Base-by-base conservation (phyloP, 2,113 vertebrate species). In the Aleadryas rufinucha region DNA sequence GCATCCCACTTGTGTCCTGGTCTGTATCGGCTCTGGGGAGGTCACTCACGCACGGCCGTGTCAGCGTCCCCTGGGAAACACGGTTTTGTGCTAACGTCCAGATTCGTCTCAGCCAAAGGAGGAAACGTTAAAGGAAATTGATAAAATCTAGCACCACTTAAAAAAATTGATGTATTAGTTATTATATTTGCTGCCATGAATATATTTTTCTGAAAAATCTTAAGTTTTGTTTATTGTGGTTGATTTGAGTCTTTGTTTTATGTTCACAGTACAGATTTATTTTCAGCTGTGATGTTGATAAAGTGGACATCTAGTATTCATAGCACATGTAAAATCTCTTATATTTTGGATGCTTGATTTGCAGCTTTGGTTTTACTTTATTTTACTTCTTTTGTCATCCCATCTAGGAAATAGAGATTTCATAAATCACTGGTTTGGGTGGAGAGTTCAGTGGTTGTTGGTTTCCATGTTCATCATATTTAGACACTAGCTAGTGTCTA, bases 41-140 rank as follows among this genome's bases (percentile, higher is more conserved):
- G 16, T 65, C 30, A 18, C 4, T 3, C 42, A 20, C 0, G 0
- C 28, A 7, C 1, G 1, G 26, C 16, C 2, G 3, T 2, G 16
- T 23, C 59, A 19, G 35, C 8, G 1, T 27, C 22, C 71, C 75
- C 14, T 0, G 5, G n/a, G 16, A 66, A 59, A 16, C 15, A 4
- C 2, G 1, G 18, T 12, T 60, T 56, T 64, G 13, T 81, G 44
- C n/a, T 44, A 19, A 17, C 1, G 3, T 50, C 68, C 42, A 53
- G 35, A 16, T 82, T 37, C 22, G 24, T 37, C 61, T 68, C 44
- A 56, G 21, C 39, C 74, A 47, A 42, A 41, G 33, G 47, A 72
- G 30, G 53, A 91, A 64, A 37, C 2, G 9, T 70, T 7, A 18
- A 21, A 50, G 33, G 35, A 90, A 91, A 41, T 16, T 16, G 28